Conservation (phyloP, 2,113 vertebrate genomes). For the Bufo gargarizans region DNA sequence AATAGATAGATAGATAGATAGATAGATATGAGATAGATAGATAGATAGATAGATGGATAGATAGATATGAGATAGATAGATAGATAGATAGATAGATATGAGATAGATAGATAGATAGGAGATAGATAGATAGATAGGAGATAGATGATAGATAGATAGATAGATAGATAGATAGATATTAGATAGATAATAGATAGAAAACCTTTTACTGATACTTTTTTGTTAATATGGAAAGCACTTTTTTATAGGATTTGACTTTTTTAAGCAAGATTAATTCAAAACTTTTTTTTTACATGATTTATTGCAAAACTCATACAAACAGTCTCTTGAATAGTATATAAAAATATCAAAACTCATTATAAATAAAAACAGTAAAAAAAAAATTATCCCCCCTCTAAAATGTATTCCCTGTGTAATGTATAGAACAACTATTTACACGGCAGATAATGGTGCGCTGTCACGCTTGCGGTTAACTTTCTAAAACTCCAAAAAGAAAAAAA, state of each 20-base stretch:
- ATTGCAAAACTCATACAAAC: slow-evolving; percentile 40
- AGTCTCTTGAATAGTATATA: slow-evolving; percentile 48
- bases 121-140: too few species aligned
- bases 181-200: neutral
- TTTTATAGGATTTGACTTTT: neutral
- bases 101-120: slow-evolving; percentile 7
- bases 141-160: neutral
- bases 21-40: too few species aligned
- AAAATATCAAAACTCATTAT: slow-evolving; percentile 68
- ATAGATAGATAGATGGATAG: neutral
- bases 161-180: neutral
- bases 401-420: slow-evolving; percentile 76
- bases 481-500: neutral
- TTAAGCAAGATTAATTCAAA: neutral
- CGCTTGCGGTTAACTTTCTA: neutral
- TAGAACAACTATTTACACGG: slow-evolving; percentile 59
- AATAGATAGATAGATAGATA: slow-evolving; percentile 1
- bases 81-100: too few species aligned
- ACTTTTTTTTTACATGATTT: neutral
- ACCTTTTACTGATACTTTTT: too few species aligned
- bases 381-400: slow-evolving; percentile 62
- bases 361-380: slow-evolving; percentile 75
- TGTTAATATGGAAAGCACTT: too few species aligned
- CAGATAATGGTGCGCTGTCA: neutral
- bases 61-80: neutral